phyloP scores from a whole-genome alignment of 2,113 vertebrate species.

The Naja naja region DNA sequence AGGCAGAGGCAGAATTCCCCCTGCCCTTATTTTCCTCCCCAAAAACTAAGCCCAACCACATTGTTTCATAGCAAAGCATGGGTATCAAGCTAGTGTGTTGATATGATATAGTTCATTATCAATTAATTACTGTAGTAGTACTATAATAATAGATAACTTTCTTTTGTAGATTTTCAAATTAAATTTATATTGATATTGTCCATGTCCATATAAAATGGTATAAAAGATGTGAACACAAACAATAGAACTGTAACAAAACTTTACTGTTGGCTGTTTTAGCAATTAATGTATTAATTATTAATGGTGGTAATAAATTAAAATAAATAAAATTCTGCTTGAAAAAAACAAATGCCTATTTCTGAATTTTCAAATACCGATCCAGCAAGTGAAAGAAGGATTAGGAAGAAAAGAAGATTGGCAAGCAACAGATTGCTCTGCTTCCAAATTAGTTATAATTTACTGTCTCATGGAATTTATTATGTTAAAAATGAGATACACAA shows the following conservation, averaged over 20 bases:
- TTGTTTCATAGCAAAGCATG: too few species aligned
- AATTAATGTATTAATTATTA: background rate
- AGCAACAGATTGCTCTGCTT: background rate
- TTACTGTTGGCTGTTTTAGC: background rate
- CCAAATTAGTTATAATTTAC: constrained; percentile 6
- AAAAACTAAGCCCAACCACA: too few species aligned
- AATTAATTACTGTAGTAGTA: constrained; percentile 35
- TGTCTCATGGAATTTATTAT: background rate
- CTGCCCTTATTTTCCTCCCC: too few species aligned
- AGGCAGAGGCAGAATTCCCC: too few species aligned
- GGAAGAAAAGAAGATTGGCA: background rate
- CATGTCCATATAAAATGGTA: background rate
- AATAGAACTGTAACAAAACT: background rate
- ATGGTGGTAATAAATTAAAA: background rate
- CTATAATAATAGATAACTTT: constrained; percentile 32
- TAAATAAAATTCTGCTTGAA: background rate
- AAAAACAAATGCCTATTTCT: background rate
- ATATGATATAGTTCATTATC: constrained; percentile 71
- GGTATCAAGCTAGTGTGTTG: constrained; percentile 57
- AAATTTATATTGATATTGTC: background rate
- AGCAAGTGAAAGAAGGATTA: background rate
- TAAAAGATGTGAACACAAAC: background rate
- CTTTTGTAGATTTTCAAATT: background rate
- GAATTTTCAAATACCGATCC: background rate
- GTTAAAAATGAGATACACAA: background rate